These are phyloP conservation scores for Phylloscopus whistleri DNA, from an alignment of 2,113 vertebrate genomes.

Conservation along the genomic window DNA sequence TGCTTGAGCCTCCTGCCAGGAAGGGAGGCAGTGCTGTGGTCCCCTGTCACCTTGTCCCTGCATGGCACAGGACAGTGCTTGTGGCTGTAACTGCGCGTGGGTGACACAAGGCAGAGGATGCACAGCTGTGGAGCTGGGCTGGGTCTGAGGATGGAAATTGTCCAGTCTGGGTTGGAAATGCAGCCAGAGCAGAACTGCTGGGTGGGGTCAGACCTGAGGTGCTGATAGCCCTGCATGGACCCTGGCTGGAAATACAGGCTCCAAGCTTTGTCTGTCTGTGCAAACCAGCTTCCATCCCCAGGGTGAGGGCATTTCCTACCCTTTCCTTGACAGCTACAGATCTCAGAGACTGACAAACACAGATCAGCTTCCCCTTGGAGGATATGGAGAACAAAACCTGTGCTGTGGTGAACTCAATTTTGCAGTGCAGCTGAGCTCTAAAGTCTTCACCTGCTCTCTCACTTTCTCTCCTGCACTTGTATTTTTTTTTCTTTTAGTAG, in stretches of 20 bases:
- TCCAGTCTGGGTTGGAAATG: neutral
- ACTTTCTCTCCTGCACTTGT: neutral
- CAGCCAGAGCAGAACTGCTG: neutral
- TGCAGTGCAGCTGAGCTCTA: neutral
- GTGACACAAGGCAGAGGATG: neutral
- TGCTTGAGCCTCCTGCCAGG: neutral
- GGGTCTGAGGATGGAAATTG: neutral
- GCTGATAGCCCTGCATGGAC: neutral
- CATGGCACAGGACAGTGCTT: neutral
- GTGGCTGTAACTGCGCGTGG: fast-evolving
- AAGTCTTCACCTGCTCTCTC: neutral
- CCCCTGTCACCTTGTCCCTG: fast-evolving
- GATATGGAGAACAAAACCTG: neutral
- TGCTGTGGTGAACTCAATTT: neutral
- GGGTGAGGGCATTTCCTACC: neutral
- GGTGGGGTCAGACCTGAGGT: neutral
- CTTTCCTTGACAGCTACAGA: neutral
- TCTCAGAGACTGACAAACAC: neutral
- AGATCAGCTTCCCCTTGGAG: neutral
- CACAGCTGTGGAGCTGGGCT: neutral
- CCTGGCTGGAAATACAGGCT: neutral
- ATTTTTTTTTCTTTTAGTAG: neutral
- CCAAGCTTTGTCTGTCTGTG: neutral
- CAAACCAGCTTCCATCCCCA: neutral
- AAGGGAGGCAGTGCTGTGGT: neutral